Base-by-base conservation (phyloP, 2,888 invertebrate genomes). In the Latheticus oryzae region DNA sequence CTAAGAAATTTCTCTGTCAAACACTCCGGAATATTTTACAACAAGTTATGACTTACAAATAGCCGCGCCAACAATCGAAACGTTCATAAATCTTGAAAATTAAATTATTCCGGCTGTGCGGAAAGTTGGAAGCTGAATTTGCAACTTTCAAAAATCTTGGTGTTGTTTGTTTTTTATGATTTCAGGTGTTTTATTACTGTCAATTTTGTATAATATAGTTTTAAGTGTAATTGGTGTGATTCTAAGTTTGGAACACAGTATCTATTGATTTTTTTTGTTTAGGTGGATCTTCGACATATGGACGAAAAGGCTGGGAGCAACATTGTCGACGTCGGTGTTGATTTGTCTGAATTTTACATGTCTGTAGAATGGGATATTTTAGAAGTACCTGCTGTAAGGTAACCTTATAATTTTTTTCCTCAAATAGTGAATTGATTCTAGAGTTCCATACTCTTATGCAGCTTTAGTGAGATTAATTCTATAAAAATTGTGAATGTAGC, bases 331-430 rank as follows among this genome's bases (percentile, higher is more conserved):
- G 90, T 94, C 60, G 97, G 97, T 47, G 96, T 98, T 59, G 98
- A 98, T 81, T 85, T 98, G 64, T 91, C 94, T 48, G 97, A 97
- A 81, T 98, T 97, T 84, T 98, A 98, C 83, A 94, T 93, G 86
- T 95, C 95, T 61, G 97, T 97, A 50, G 97, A 98, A 81, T 98
- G 98, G 98, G 98, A 98, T 81, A 95, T 98, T 72, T 84, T 98
- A 62, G 94, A 95, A 82, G 97, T 97, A 75, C 95, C 94, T 66
- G 94, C 94, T 66, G 92, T 93, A 66, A 89, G 93, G 92, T 91
- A 76, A 81, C 2, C 5, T 13, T 5, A 12, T 7, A 33, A 33
- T n/a, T n/a, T n/a, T n/a, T n/a, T n/a, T n/a, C n/a, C n/a, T n/a
- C n/a, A n/a, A n/a, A n/a, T n/a, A n/a, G n/a, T n/a, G n/a, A n/a